These are phyloP conservation scores for Hemibates koningsi DNA, from an alignment of 2,113 vertebrate genomes.

Conservation along the genomic window DNA sequence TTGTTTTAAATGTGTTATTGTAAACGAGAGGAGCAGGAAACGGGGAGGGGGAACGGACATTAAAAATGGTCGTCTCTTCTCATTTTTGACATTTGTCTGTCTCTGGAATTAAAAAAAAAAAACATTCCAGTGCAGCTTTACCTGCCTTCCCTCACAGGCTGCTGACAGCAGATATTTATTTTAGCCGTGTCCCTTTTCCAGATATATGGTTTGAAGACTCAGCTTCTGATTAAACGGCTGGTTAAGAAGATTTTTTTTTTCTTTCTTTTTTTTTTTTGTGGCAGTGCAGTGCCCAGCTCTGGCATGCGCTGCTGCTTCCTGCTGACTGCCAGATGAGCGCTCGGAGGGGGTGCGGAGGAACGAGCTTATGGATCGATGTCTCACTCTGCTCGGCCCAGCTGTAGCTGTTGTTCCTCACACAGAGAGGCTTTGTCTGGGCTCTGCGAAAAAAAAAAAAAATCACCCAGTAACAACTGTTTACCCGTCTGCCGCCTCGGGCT, in stretches of 20 bases:
- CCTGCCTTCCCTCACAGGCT: not conserved
- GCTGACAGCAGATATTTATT: not conserved
- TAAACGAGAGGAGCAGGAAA: not conserved
- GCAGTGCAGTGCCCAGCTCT: not conserved
- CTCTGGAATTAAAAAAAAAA: not conserved
- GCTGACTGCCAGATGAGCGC: slow-evolving; percentile 42
- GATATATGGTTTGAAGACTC: not conserved
- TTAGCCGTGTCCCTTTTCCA: not conserved
- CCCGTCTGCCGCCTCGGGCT: slow-evolving; percentile 52
- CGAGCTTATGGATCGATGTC: slow-evolving; percentile 57
- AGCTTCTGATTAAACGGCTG: not conserved
- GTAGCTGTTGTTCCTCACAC: slow-evolving; percentile 56
- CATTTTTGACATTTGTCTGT: not conserved
- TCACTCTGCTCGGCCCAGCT: slow-evolving; percentile 50
- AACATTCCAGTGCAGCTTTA: not conserved
- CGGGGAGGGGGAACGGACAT: not conserved
- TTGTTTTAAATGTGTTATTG: not conserved
- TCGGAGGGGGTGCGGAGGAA: slow-evolving; percentile 52
- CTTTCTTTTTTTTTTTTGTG: not conserved
- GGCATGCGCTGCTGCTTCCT: slow-evolving; percentile 26
- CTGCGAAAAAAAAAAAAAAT: not conserved
- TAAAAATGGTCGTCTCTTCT: not conserved
- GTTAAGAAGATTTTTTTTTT: not conserved
- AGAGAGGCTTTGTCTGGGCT: slow-evolving; percentile 62
- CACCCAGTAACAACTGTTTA: slow-evolving; percentile 65